These are phyloP conservation scores for Acrobeloides nanus DNA, from an alignment of 2,888 invertebrate species.

Conservation along the genomic window DNA sequence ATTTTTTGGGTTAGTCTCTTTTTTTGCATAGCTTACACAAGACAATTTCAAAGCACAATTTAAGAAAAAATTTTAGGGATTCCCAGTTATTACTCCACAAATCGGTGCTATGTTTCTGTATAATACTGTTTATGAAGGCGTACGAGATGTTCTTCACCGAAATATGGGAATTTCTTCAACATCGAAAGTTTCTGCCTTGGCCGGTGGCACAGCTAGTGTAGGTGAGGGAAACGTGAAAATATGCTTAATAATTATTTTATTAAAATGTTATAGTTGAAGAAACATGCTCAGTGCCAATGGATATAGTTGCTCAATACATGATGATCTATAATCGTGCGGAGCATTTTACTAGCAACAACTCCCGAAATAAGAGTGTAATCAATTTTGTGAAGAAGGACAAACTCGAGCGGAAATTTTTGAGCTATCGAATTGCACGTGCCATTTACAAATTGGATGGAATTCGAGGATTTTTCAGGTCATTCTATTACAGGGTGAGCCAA, in stretches of 20 bases:
- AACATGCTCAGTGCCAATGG: constrained; percentile 40
- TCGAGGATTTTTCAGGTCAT: constrained; percentile 27
- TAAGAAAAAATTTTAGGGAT: constrained; percentile 33
- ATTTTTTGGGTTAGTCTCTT: too few species aligned
- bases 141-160: constrained; percentile 25
- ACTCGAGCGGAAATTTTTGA: constrained; percentile 7
- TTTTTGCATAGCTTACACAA: too few species aligned
- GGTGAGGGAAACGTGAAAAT: too few species aligned
- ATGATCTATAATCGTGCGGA: constrained; percentile 37
- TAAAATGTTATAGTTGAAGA: constrained; percentile 36
- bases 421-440: constrained; percentile 25
- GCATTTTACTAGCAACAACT: constrained; percentile 22
- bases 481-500: not conserved
- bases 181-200: constrained; percentile 22
- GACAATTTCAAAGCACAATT: too few species aligned
- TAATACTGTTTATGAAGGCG: constrained; percentile 35
- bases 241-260: constrained; percentile 32
- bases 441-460: constrained; percentile 32
- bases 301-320: constrained; percentile 40
- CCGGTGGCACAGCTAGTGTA: constrained; percentile 31
- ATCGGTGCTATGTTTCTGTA: constrained; percentile 38
- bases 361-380: constrained; percentile 30
- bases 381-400: constrained; percentile 23
- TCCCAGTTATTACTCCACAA: constrained; percentile 37
- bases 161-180: constrained; percentile 23